Base-by-base conservation (phyloP, 2,888 invertebrate genomes). In the Cotesia congregata region DNA sequence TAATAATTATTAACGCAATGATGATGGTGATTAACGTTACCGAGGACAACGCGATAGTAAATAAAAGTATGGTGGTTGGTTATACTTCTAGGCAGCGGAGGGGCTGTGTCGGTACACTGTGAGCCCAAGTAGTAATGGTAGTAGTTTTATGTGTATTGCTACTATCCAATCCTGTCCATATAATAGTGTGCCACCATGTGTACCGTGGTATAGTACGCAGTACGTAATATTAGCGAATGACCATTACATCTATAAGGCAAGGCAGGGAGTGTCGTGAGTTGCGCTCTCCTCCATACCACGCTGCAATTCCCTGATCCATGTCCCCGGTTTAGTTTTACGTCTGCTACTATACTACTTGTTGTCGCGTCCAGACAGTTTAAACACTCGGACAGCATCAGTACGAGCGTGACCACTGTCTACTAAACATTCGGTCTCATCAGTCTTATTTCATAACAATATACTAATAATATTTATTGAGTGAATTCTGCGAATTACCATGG, bases 341-440 rank as follows among this genome's bases (percentile, higher is more conserved):
- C 50, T 50, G 50, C 50, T 50, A 50, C 50, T 50, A 50, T 50
- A 50, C 50, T 50, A 50, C 50, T 50, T 50, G 50, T 50, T 50
- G 50, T 50, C 50, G 50, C 67, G 73, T 73, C 59, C 67, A 59
- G 41, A 50, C 38, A 59, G 70, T 59, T 59, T 30, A 70, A 9
- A 30, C 76, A 74, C 77, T 67, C 76, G 73, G 77, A 75, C 77
- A 69, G 72, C 79, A 76, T 75, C 82, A 82, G 82, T 82, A 75
- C 77, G 72, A 80, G 72, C 77, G 79, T 79, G 80, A 73, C 81
- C 79, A 79, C 77, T 78, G 79, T 76, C 79, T 81, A 79, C 62
- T 78, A 75, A 79, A 74, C 72, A 76, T 69, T 71, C 30, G 38
- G 17, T 65, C 67, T 17, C 50, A 30, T 17, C 15, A 6, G 12